Evolutionary conservation across 2,113 vertebrate species (phyloP).

Genomic region (Elephas maximus): DNA sequence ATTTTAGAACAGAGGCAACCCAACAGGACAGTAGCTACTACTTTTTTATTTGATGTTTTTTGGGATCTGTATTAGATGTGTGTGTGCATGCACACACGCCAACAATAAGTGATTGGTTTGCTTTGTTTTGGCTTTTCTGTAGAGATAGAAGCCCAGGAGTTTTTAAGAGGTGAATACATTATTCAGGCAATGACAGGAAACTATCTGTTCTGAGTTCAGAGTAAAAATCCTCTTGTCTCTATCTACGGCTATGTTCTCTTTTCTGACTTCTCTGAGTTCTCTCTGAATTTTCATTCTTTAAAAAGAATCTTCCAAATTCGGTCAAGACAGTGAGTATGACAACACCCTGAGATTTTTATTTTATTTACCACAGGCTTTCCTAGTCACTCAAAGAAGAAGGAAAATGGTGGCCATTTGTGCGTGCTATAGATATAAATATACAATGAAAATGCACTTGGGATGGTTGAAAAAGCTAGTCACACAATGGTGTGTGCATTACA

Average conservation of each 20-base stretch:
- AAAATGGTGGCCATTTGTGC: not conserved
- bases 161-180: not conserved
- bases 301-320: constrained; percentile 24
- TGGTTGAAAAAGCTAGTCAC: not conserved
- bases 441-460: not conserved
- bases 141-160: not conserved
- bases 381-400: not conserved
- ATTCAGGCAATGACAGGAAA: not conserved
- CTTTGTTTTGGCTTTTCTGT: not conserved
- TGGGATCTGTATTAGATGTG: not conserved
- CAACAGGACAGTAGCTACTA: not conserved
- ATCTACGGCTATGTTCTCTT: not conserved
- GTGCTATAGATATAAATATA: not conserved
- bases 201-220: not conserved
- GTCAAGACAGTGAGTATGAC: not conserved
- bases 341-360: not conserved
- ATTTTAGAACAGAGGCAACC: not conserved
- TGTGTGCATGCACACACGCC: not conserved
- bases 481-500: not conserved
- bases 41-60: not conserved
- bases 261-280: not conserved
- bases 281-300: not conserved
- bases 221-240: not conserved
- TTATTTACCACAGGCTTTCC: not conserved
- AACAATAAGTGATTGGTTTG: not conserved